Evolutionary conservation across 30 jellyfish, hydroid and myxozoan species (phyloP).

Genomic region (Hydractinia echinata): DNA sequence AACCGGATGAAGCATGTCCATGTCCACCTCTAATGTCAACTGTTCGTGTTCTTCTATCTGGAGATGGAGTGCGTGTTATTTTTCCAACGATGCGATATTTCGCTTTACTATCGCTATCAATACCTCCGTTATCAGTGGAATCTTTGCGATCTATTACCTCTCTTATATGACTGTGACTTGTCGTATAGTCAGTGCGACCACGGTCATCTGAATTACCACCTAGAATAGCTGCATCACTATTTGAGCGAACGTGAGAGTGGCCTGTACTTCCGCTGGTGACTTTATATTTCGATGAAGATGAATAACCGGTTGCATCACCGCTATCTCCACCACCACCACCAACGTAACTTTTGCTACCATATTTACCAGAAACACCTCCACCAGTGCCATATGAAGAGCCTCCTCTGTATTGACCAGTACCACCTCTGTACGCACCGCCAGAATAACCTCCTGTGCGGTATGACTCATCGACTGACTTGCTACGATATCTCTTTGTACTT

Average conservation of each 20-base stretch:
- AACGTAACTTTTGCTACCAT: background rate
- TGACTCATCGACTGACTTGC: conserved; percentile 5
- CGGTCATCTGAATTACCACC: background rate
- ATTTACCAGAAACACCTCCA: background rate
- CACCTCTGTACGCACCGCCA: background rate
- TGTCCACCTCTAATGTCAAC: too few relatives aligned
- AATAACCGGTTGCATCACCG: background rate
- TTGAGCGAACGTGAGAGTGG: conserved; percentile 3
- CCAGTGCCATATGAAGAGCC: background rate
- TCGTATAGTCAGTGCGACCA: background rate
- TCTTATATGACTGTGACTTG: background rate
- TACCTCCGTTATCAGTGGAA: background rate
- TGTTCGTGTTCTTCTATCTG: conserved; percentile 12
- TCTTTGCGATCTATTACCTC: too few relatives aligned
- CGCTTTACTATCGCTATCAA: conserved; percentile 23
- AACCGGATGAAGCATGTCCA: too few relatives aligned
- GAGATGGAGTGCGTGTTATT: conserved; percentile 62
- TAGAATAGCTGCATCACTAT: background rate
- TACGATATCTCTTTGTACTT: background rate
- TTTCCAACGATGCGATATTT: conserved; percentile 71
- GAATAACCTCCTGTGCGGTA: background rate
- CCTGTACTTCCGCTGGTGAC: background rate
- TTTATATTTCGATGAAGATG: background rate
- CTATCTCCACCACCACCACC: conserved; percentile 11
- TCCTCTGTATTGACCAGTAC: background rate